phyloP scores from a whole-genome alignment of 2,113 vertebrate species.

The Morphnarchus princeps region DNA sequence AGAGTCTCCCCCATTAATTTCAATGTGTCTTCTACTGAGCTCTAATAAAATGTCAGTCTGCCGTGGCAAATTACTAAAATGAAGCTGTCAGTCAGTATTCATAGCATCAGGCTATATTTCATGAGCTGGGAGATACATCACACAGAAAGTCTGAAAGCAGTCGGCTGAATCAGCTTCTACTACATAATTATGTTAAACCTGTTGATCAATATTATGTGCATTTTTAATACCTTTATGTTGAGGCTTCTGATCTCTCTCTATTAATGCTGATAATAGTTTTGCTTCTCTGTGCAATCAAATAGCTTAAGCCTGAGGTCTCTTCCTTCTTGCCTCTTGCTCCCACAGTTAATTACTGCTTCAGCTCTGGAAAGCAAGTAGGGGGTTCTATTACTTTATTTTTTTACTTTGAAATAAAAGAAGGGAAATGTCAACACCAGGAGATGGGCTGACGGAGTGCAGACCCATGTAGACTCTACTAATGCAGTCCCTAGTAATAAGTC shows the following conservation, averaged over 20 bases:
- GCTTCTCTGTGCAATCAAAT: constrained; percentile 10
- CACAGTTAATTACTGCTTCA: constrained; percentile 32
- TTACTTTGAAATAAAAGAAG: background rate
- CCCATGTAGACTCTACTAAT: background rate
- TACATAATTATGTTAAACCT: background rate
- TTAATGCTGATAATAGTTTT: constrained; percentile 45
- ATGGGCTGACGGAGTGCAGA: background rate
- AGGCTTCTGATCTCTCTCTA: background rate
- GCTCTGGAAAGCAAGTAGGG: background rate
- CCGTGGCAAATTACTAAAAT: background rate
- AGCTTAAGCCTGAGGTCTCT: background rate
- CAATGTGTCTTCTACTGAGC: background rate
- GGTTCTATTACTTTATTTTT: background rate
- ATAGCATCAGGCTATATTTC: background rate
- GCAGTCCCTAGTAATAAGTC: background rate
- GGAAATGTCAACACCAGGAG: background rate
- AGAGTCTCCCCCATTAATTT: background rate
- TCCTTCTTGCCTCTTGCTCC: background rate
- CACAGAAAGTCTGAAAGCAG: background rate
- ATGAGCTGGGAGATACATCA: background rate
- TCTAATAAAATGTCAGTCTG: background rate
- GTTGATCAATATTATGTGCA: constrained; percentile 5
- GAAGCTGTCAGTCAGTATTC: constrained; percentile 20
- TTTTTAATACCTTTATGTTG: constrained; percentile 27
- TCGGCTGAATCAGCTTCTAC: background rate